Evolutionary conservation across 2,888 invertebrate species (phyloP), one percentile per base, ranked within the genome.

Genomic region (Clepsis dumicolana): DNA sequence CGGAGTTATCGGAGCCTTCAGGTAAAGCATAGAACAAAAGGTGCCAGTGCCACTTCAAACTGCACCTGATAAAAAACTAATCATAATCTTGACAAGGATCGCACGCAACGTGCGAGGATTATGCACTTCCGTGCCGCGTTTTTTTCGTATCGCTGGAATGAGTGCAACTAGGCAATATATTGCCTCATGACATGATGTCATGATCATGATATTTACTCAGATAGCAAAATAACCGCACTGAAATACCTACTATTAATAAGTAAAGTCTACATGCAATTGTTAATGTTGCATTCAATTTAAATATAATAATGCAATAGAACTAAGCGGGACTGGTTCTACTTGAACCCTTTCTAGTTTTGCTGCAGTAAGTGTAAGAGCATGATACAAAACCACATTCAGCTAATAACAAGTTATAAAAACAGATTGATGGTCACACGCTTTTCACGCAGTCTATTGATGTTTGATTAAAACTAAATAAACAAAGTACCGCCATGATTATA

Each of bases 401-500:
- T 68, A 68, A 68, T 68, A 24, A 64, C 32, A 56, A 27, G 29
- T 32, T 59, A 59, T 50, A 57, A 68, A 68, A 64, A 68, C 35
- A 53, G 41, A 44, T 56, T 65, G 73, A 77, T 84, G 73, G 78
- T 84, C 84, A 80, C 82, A 85, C 81, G 83, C 80, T 81, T 86
- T 86, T 81, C 80, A 79, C 77, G 64, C 63, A 70, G 65, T 64
- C 81, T 82, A 88, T 89, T 88, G 88, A 91, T 87, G 86, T 87
- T 89, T 89, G 87, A 91, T 90, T 89, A 88, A 78, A 85, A 83
- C 84, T 91, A 92, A 91, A 91, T 89, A 92, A 93, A 92, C 88
- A 92, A 89, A 88, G 89, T 88, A 89, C 88, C 86, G 88, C 91
- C 88, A 91, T 93, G 91, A 91, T 93, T 92, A 91, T 92, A 91